Evolutionary conservation across 2,888 invertebrate genomes (phyloP).

Genomic region (Hybos culiciformis): DNA sequence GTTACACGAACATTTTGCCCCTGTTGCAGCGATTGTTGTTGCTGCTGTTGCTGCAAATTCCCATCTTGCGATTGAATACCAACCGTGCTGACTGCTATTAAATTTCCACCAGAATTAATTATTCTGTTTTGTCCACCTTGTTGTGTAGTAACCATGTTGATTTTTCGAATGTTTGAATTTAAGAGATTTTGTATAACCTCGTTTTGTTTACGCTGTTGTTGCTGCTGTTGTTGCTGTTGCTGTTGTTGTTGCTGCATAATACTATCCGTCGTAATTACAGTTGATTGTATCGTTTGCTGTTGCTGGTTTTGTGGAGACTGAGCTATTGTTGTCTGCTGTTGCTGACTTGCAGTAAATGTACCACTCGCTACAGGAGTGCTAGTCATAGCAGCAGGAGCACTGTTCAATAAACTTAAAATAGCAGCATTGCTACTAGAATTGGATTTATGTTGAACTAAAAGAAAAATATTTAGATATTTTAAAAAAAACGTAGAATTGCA

Average conservation of each 20-base stretch:
- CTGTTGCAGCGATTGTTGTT: slow-evolving; percentile 17
- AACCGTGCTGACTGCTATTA: slow-evolving; percentile 25
- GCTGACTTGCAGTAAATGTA: slow-evolving; percentile 26
- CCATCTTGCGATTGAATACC: slow-evolving; percentile 20
- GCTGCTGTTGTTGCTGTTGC: slow-evolving; percentile 19
- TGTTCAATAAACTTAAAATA: slow-evolving; percentile 63
- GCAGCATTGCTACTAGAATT: slow-evolving; percentile 45
- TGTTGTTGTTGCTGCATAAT: slow-evolving; percentile 17
- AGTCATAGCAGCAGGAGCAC: slow-evolving; percentile 60
- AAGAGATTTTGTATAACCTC: slow-evolving; percentile 32
- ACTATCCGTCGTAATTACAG: slow-evolving; percentile 15
- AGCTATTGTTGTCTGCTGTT: slow-evolving; percentile 13
- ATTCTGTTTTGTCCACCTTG: background rate
- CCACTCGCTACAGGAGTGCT: slow-evolving; percentile 42
- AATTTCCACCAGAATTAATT: slow-evolving; percentile 28
- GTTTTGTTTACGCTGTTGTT: slow-evolving; percentile 25
- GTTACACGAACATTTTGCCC: slow-evolving; percentile 34
- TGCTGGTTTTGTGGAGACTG: slow-evolving; percentile 22
- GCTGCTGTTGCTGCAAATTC: slow-evolving; percentile 18
- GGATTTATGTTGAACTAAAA: slow-evolving; percentile 10
- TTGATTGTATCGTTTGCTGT: slow-evolving; percentile 18
- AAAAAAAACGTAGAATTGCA: no score
- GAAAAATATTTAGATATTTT: no score
- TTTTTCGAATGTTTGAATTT: slow-evolving; percentile 28
- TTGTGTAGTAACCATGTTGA: slow-evolving; percentile 23